phyloP scores from a whole-genome alignment of 2,113 vertebrate genomes.

The Pelecanoides urinatrix region DNA sequence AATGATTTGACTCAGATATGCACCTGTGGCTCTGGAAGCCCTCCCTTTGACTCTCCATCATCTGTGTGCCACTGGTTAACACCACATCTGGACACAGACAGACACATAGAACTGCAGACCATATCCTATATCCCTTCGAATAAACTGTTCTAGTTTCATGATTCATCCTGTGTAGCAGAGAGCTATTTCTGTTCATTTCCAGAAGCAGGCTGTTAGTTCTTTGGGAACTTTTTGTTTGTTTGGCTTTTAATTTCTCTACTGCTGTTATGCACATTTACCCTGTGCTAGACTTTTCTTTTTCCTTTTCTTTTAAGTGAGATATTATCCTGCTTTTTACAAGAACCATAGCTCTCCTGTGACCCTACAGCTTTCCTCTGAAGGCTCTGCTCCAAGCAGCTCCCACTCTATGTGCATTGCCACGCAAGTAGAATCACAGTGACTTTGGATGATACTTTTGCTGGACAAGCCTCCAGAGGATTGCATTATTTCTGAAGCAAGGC shows the following conservation, averaged over 20 bases:
- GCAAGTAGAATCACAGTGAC: background rate
- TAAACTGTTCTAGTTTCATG: background rate
- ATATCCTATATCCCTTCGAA: background rate
- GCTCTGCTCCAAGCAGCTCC: background rate
- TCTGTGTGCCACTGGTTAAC: background rate
- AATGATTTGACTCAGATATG: background rate
- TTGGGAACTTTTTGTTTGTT: background rate
- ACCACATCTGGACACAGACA: background rate
- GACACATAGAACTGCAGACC: background rate
- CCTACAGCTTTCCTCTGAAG: background rate
- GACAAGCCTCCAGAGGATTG: constrained; percentile 10
- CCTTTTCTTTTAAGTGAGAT: background rate
- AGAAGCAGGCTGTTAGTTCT: background rate
- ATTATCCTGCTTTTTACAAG: background rate
- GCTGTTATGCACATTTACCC: background rate
- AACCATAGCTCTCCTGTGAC: background rate
- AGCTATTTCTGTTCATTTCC: background rate
- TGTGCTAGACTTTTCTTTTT: background rate
- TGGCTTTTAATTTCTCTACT: background rate
- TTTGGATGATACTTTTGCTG: constrained; percentile 8
- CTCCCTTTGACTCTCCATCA: background rate
- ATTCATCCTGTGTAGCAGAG: accelerated
- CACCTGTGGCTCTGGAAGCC: background rate
- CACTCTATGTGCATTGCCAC: accelerated
- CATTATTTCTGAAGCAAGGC: constrained; percentile 1